phyloP scores from a whole-genome alignment of 2,888 invertebrate genomes.

The Neoscelio sp. region DNA sequence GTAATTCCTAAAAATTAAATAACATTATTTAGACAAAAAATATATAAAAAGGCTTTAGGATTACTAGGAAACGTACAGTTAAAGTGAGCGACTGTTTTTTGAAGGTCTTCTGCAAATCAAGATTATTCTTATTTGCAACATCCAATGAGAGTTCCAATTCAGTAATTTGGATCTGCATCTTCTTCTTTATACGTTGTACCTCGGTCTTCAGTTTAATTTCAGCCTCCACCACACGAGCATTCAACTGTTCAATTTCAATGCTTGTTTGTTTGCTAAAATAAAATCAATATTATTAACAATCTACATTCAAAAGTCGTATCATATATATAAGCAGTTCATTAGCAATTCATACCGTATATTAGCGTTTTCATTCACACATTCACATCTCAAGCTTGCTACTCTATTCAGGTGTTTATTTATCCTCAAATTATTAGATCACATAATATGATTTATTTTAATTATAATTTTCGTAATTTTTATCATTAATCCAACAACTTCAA shows the following conservation, averaged over 20 bases:
- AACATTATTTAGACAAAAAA: not conserved
- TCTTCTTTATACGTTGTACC: slow-evolving; percentile 99
- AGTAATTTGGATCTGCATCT: slow-evolving; percentile 98
- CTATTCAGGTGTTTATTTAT: not conserved
- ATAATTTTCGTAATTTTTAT: not conserved
- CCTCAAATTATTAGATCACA: not conserved
- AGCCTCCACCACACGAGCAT: slow-evolving; percentile 97
- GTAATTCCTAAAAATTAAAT: slow-evolving; percentile 88
- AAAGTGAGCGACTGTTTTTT: slow-evolving; percentile 98
- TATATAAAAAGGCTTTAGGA: no score
- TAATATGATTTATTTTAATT: not conserved
- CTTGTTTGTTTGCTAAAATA: slow-evolving; percentile 95
- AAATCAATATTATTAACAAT: slow-evolving; percentile 5
- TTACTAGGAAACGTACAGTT: slow-evolving; percentile 84
- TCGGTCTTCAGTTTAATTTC: slow-evolving; percentile 98
- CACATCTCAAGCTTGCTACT: slow-evolving; percentile 3
- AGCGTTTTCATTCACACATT: no score
- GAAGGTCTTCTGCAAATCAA: slow-evolving; percentile 98
- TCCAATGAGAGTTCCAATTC: slow-evolving; percentile 98
- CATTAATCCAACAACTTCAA: not conserved
- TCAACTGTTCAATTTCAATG: slow-evolving; percentile 98
- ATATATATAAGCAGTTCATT: no score
- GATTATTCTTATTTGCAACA: slow-evolving; percentile 99
- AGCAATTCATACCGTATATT: no score
- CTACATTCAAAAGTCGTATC: no score